Evolutionary conservation across 1,140 invertebrate species (phyloP).

Genomic region (Drosophila pectinifera): DNA sequence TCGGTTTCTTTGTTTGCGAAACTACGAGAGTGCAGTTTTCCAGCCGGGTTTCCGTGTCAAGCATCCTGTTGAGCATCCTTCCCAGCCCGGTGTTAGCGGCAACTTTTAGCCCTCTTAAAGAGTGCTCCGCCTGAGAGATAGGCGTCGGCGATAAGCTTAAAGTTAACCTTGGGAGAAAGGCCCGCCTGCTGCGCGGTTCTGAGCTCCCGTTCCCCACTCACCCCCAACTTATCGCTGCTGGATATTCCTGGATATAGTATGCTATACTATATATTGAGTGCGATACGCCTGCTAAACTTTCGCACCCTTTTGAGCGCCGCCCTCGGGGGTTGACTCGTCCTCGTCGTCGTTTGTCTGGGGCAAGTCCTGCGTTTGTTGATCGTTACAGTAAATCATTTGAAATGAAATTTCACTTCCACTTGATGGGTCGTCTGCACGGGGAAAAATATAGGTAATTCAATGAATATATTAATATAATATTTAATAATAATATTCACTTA

Average conservation of each 20-base stretch:
- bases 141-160: conserved; percentile 14
- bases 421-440: conserved; percentile 30
- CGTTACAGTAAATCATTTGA: conserved; percentile 81
- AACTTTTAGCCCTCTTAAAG: conserved; percentile 38
- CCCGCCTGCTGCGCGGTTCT: conserved; percentile 30
- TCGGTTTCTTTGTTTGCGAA: conserved; percentile 22
- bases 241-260: conserved; percentile 16
- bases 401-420: conserved; percentile 73
- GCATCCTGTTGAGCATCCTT: conserved; percentile 59
- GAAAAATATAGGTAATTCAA: not conserved
- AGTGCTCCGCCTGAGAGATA: conserved; percentile 17
- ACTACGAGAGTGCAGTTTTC: conserved; percentile 23
- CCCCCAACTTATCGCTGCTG: conserved; percentile 41
- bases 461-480: not conserved
- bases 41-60: conserved; percentile 60
- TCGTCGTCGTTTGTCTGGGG: conserved; percentile 51
- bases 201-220: conserved; percentile 42
- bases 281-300: conserved; percentile 69
- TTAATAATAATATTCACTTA: not conserved
- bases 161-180: conserved; percentile 47
- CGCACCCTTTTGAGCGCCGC: conserved; percentile 67
- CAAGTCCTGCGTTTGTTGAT: conserved; percentile 69
- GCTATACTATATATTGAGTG: conserved; percentile 29
- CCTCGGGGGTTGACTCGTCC: conserved; percentile 53
- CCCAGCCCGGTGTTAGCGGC: conserved; percentile 36